These are phyloP conservation scores for Musca vetustissima DNA, from an alignment of 1,140 invertebrate genomes.

Conservation along the genomic window DNA sequence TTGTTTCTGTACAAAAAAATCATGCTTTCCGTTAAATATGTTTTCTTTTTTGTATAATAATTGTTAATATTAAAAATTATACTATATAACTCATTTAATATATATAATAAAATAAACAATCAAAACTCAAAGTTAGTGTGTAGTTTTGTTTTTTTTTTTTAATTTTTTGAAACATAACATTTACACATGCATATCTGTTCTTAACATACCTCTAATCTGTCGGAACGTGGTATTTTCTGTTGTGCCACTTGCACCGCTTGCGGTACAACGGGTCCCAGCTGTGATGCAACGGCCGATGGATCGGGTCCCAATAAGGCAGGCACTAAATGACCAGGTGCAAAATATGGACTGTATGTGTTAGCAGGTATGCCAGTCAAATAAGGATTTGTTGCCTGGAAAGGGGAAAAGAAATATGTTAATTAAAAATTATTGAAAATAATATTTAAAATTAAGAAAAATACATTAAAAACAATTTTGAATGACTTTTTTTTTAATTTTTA, in stretches of 20 bases:
- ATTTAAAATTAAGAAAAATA: no score
- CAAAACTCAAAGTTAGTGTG: conserved; percentile 8
- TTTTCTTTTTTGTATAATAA: conserved; percentile 20
- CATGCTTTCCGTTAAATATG: conserved; percentile 10
- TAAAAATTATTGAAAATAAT: not conserved
- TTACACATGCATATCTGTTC: conserved; percentile 11
- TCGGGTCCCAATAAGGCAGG: conserved; percentile 81
- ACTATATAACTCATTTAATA: not conserved
- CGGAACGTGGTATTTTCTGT: conserved; percentile 91
- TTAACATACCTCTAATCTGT: conserved; percentile 84
- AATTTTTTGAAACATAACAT: not conserved
- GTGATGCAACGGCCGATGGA: conserved; percentile 74
- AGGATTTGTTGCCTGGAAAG: conserved; percentile 77
- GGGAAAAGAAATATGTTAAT: conserved; percentile 37
- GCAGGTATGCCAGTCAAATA: conserved; percentile 85
- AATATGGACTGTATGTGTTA: conserved; percentile 84
- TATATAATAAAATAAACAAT: not conserved
- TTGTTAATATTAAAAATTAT: not conserved
- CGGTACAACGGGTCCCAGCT: conserved; percentile 73
- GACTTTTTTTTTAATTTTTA: no score
- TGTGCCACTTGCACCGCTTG: conserved; percentile 78
- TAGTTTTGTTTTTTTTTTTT: no score
- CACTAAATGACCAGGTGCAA: conserved; percentile 83
- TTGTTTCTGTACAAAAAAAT: conserved; percentile 15
- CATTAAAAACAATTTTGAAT: no score